These are phyloP conservation scores for Resseliella maxima DNA, from an alignment of 2,888 invertebrate genomes.

Conservation along the genomic window DNA sequence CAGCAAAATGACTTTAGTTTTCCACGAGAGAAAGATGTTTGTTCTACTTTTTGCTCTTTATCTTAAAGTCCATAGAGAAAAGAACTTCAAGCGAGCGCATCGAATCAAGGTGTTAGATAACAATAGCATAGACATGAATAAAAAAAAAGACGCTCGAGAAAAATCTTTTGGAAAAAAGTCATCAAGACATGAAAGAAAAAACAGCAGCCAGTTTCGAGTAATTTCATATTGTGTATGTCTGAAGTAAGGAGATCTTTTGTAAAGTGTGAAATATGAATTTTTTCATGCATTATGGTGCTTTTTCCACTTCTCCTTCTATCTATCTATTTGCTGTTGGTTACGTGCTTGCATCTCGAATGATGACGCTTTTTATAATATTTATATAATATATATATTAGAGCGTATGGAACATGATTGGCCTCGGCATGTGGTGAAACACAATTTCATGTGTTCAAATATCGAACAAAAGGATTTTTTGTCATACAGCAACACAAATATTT, in stretches of 20 bases:
- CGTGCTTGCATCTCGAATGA: neutral
- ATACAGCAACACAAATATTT: neutral
- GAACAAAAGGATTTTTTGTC: constrained; percentile 23
- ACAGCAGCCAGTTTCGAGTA: neutral
- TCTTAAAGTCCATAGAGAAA: neutral
- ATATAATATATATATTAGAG: neutral
- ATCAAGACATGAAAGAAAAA: neutral
- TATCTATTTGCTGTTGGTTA: constrained; percentile 44
- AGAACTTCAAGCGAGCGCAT: constrained; percentile 24
- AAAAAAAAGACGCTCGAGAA: neutral
- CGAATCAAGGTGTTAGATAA: constrained; percentile 53
- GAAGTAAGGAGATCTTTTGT: neutral
- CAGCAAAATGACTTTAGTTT: constrained; percentile 45
- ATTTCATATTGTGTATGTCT: neutral
- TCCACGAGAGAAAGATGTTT: neutral
- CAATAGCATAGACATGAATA: constrained; percentile 5
- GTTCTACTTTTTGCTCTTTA: neutral
- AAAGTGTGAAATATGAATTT: constrained; percentile 39
- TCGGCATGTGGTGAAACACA: constrained; percentile 40
- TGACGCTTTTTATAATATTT: neutral
- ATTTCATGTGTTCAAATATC: constrained; percentile 20
- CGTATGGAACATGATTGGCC: constrained; percentile 29
- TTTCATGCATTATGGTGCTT: neutral
- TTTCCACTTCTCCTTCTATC: neutral
- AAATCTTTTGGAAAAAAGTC: neutral